Evolutionary conservation across 2,888 invertebrate species (phyloP), one percentile per base, ranked within the genome.

Genomic region (Meteorus colon): DNA sequence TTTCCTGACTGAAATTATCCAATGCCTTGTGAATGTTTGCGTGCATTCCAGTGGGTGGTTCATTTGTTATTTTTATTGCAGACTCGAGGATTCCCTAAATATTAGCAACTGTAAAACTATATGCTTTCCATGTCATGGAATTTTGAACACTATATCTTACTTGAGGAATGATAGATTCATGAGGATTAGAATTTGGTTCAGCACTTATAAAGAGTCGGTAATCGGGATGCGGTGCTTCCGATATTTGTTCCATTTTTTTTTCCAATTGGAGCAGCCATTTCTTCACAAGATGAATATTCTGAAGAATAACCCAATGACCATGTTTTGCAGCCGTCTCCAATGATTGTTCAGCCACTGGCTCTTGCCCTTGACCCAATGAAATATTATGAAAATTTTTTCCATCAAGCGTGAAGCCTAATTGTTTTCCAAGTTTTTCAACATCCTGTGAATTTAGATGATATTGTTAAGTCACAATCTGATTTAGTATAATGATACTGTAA

Each of bases 21-120:
- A 98, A 89, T 1, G 98, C 95, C 91, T 97, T 97, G 89, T 97
- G 97, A 48, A 98, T 92, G 90, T 98, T 98, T 1, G 97, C 97
- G 90, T 94, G 93, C 96, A 98, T 97, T 41, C 98, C 98, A 10
- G 96, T 96, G 0, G 98, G 98, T 0, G 98, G 97, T 89, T 98
- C 98, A 85, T 98, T 98, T 2, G 98, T 98, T 76, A 98, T 97
- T 91, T 98, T 98, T 86, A 98, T 97, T 0, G 97, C 95, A 0
- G 97, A 95, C 88, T 98, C 97, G 41, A 98, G 90, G 83, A 98
- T 96, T 27, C 98, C 98, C 91, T 97, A 94, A 63, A 94, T 91
- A n/a, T 94, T 93, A 82, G 93, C 93, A 82, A 91, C 91, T 0
- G 89, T 89, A 0, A 10, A 51, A 34, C 16, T 34, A 67, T 60